Evolutionary conservation across 2,888 invertebrate genomes (phyloP), one percentile per base, ranked within the genome.

Genomic region (Drosophila pegasa): DNA sequence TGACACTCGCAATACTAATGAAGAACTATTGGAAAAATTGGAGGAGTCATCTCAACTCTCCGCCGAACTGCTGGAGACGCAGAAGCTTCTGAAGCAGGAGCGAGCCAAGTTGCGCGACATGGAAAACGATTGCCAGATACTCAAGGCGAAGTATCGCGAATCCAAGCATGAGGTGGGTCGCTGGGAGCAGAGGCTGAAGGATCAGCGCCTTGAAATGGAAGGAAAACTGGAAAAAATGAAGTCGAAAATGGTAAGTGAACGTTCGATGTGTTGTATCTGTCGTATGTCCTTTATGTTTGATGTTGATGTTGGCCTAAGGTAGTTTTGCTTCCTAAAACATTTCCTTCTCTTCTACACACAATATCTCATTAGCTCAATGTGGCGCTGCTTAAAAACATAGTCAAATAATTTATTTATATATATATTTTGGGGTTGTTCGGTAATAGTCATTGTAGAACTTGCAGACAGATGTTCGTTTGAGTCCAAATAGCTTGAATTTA

Each of bases 151-250:
- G 73, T 90, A 92, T 35, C 81, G 63, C 6, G 90, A 90, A 4
- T 85, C 91, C 35, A 91, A 89, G 38, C 79, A 84, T 0, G 89
- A 90, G 61, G 68, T 71, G 2, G 64, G 56, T 20, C 55, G 55
- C 0, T 78, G 82, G 20, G 91, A 92, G 29, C 86, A 92, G 5
- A 89, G 88, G 18, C 78, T 92, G 6, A 92, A 92, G 56, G 92
- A 91, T 25, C 91, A 90, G 66, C 92, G 92, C 2, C 70, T 91
- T n/a, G 95, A 96, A 86, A 95, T 96, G 88, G 96, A 96, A 84
- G 94, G 94, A 75, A 96, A 96, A 92, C 92, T 97, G 86, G 95
- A 95, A 87, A 94, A 95, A 91, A 95, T 96, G 94, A 97, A 96
- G 91, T 93, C 94, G 54, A 95, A 95, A 94, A 96, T 96, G 96